phyloP scores from a whole-genome alignment of 2,888 invertebrate genomes.

The Stenurella melanura region DNA sequence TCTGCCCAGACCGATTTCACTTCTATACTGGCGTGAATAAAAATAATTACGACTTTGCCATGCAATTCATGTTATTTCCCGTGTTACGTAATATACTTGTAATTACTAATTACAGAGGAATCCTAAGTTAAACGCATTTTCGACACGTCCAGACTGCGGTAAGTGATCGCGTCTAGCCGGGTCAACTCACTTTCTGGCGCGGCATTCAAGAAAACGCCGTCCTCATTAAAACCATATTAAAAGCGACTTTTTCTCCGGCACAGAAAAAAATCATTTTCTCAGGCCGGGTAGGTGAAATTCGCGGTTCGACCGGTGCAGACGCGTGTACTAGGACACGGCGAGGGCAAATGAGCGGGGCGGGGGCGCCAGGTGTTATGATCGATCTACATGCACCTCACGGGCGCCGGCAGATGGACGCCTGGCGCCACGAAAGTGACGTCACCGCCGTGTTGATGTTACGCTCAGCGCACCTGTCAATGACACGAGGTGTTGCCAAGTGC shows the following conservation, averaged over 20 bases:
- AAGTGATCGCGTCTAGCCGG: neutral
- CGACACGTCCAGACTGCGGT: constrained; percentile 6
- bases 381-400: constrained; percentile 69
- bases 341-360: constrained; percentile 41
- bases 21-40: neutral
- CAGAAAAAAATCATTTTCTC: constrained; percentile 2
- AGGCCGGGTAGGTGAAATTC: neutral
- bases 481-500: constrained; percentile 46
- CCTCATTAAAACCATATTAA: neutral
- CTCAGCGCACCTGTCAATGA: constrained; percentile 61
- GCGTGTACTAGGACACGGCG: constrained; percentile 27
- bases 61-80: neutral
- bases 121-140: constrained; percentile 4
- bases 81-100: constrained; percentile 9
- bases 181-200: constrained; percentile 7
- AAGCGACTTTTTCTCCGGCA: neutral
- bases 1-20: neutral
- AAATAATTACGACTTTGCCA: constrained; percentile 2
- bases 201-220: neutral
- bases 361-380: constrained; percentile 68
- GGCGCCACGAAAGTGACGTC: constrained; percentile 69
- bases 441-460: constrained; percentile 61
- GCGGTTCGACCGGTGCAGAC: constrained; percentile 13
- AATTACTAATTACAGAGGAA: constrained; percentile 15
- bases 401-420: constrained; percentile 70